These are phyloP conservation scores for Catharus ustulatus DNA, from an alignment of 2,797 vertebrate genomes.

Conservation along the genomic window DNA sequence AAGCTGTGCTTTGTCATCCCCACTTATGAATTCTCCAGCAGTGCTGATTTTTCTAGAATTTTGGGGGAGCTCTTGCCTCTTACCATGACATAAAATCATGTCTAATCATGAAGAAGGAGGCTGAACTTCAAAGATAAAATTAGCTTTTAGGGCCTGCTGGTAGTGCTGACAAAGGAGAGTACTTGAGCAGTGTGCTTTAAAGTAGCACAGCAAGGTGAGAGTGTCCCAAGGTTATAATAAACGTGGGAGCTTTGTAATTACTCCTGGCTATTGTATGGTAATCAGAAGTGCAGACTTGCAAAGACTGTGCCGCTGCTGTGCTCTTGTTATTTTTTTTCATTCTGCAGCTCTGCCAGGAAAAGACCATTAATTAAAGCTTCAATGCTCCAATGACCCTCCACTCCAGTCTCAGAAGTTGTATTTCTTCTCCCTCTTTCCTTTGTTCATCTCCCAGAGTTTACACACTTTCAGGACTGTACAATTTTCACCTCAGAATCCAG, in stretches of 20 bases:
- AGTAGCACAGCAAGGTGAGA: not conserved
- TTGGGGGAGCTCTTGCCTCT: not conserved
- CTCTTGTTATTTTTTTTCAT: not conserved
- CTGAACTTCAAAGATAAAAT: not conserved
- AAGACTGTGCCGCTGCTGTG: not conserved
- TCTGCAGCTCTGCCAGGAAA: not conserved
- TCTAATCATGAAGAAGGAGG: not conserved
- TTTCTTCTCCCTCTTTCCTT: not conserved
- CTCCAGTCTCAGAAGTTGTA: not conserved
- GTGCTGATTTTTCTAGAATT: not conserved
- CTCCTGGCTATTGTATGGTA: not conserved
- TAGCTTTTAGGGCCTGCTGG: not conserved
- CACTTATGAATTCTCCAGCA: not conserved
- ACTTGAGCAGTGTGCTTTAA: not conserved
- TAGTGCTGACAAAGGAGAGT: not conserved
- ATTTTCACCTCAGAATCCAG: not conserved
- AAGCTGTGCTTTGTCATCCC: not conserved
- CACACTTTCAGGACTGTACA: not conserved
- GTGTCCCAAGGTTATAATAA: not conserved
- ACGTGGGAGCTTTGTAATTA: not conserved
- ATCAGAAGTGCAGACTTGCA: not conserved
- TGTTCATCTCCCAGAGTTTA: not conserved
- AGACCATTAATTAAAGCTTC: slow-evolving; percentile 20
- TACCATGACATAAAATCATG: not conserved
- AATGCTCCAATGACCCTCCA: rapidly evolving